A percentile compares a stretch with the other conserved stretches of the same genome.
Conservation (phyloP, 2,888 invertebrate species). For the Calameuta filiformis region DNA sequence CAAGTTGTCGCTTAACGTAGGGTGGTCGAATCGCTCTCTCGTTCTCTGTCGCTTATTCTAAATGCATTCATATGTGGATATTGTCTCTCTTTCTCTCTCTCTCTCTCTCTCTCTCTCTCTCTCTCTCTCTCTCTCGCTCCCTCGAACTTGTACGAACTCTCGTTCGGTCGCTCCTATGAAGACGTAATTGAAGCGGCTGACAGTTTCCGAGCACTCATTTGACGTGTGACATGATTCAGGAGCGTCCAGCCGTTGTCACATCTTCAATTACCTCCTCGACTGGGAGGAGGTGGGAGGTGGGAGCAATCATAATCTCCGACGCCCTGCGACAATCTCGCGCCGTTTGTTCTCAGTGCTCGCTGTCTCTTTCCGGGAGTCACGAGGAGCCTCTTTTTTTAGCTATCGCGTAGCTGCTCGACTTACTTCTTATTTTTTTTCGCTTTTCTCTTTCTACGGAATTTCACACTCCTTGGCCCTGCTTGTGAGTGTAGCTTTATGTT, state of each 20-base stretch:
- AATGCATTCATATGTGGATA: no score
- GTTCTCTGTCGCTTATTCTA: neutral
- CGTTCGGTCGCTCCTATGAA: constrained; percentile 42
- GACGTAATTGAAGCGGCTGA: constrained; percentile 62
- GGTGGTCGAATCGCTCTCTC: constrained; percentile 30
- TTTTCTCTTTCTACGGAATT: constrained; percentile 25
- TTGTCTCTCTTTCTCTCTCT: no score
- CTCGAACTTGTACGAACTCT: neutral
- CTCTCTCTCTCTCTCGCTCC: no score
- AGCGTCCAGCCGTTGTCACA: constrained; percentile 63
- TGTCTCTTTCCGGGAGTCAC: neutral
- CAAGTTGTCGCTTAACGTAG: constrained; percentile 42
- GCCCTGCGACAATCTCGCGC: constrained; percentile 27
- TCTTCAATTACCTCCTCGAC: constrained; percentile 60
- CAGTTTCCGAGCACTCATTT: constrained; percentile 62
- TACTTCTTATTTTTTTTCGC: constrained; percentile 5
- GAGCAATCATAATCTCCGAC: constrained; percentile 49
- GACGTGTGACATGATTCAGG: constrained; percentile 65
- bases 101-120: no score
- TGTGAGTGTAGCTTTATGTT: no score
- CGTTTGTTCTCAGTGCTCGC: neutral
- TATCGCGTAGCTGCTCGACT: neutral
- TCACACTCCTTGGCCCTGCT: no score
- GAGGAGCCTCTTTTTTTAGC: neutral
- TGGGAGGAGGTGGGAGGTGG: constrained; percentile 22